Base-by-base conservation (phyloP, 2,113 vertebrate genomes). In the Plectropomus leopardus region DNA sequence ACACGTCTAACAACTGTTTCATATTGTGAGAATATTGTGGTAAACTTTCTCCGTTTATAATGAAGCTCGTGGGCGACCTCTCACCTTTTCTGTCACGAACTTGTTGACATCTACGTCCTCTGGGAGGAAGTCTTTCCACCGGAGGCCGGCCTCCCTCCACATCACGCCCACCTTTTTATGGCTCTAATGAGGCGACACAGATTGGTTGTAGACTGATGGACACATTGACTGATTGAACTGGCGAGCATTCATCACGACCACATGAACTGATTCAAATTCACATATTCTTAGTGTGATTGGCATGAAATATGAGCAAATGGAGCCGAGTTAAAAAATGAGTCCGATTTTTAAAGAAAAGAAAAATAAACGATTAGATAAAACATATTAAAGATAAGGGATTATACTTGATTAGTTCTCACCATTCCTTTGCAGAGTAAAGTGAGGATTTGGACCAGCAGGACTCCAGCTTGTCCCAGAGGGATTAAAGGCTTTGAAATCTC, bases 41-140 rank as follows among this genome's bases (percentile, higher is more conserved):
- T 0, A 17, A 1, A 50, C 26, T 10, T n/a, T 16, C 17, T 24
- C 19, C 28, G 32, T 14, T 63, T 16, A 32, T 23, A 44, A 21
- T 67, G 10, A 65, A 14, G 19, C 2, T 2, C 15, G 13, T 13
- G n/a, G 53, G 16, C 13, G 13, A 67, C 17, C 34, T 2, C 92
- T 87, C 77, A 99, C 98, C 96, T 98, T 94, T 65, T 98, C 96
- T 15, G 96, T 95, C 80, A 98, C 93, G 87, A 99, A 99, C 86
- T 97, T 95, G 91, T 96, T 95, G 76, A 99, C 69, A 8, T 99
- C 97, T 84, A 96, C 93, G 58, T 97, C 96, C 84, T 97, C 96
- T 0, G 96, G 95, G 2, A 99, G 94, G 94, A 99, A 98, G 76
- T 98, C 97, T 69, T 96, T 98, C 98, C 98, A 99, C 89, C 87